phyloP scores from a whole-genome alignment of 2,797 vertebrate species.

The Oreortyx pictus region DNA sequence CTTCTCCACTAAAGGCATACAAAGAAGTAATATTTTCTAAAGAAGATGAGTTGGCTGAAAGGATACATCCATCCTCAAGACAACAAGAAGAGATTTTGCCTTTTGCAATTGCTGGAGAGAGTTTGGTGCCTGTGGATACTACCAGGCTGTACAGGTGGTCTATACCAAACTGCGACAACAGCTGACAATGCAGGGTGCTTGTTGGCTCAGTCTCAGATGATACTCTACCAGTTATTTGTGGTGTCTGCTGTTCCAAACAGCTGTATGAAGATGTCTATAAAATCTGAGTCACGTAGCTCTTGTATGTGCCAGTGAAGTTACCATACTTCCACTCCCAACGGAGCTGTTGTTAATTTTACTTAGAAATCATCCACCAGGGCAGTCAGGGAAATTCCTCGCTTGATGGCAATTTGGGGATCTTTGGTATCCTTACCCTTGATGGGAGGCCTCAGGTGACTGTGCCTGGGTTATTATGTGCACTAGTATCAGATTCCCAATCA shows the following conservation, averaged over 20 bases:
- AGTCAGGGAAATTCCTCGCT: constrained; percentile 35
- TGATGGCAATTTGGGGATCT: constrained; percentile 15
- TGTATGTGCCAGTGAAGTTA: not conserved
- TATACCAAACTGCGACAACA: not conserved
- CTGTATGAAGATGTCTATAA: not conserved
- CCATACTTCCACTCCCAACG: not conserved
- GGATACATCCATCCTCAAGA: not conserved
- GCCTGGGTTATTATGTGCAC: not conserved
- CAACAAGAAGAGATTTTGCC: not conserved
- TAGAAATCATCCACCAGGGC: not conserved
- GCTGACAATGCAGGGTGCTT: not conserved
- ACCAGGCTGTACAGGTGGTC: not conserved
- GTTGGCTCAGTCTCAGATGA: not conserved
- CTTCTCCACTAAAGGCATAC: not conserved
- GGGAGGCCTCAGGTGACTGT: constrained; percentile 12
- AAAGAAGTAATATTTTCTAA: not conserved
- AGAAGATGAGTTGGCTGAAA: not conserved
- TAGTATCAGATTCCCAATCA: not conserved
- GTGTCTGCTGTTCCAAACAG: not conserved
- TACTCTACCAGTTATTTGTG: not conserved
- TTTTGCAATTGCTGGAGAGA: not conserved
- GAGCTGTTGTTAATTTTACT: constrained; percentile 7
- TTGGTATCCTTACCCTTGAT: not conserved
- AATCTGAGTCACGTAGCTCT: not conserved
- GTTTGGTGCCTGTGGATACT: not conserved